phyloP scores from a whole-genome alignment of 2,888 invertebrate species.

The Uropetala carovei region DNA sequence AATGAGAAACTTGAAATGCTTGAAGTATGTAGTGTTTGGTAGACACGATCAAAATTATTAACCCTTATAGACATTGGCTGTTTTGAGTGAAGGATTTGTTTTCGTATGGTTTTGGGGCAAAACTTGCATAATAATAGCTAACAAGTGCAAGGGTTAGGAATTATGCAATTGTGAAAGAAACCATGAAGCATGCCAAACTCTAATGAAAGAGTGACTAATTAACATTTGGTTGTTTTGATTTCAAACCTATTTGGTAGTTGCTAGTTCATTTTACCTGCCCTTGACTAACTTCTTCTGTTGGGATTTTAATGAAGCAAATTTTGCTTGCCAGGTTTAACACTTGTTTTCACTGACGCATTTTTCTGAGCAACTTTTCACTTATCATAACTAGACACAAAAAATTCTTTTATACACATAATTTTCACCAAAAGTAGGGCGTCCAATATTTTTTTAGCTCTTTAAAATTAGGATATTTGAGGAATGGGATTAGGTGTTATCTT shows the following conservation, averaged over 20 bases:
- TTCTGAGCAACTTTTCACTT: neutral
- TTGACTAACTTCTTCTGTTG: neutral
- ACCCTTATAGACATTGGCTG: neutral
- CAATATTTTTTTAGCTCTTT: neutral
- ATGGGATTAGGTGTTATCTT: neutral
- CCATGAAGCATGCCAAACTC: neutral
- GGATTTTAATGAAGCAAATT: neutral
- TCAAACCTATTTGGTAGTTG: neutral
- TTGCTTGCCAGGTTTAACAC: neutral
- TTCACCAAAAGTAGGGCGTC: neutral
- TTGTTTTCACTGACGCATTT: no score
- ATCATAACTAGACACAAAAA: neutral
- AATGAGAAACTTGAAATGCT: slow-evolving; percentile 13
- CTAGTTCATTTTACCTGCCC: neutral
- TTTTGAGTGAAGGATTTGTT: neutral
- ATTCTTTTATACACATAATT: neutral
- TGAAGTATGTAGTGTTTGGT: slow-evolving; percentile 5
- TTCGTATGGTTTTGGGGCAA: neutral
- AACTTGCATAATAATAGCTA: neutral
- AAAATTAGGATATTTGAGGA: neutral
- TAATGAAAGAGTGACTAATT: no score
- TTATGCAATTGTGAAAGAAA: neutral
- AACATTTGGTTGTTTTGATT: neutral
- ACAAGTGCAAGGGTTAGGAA: neutral
- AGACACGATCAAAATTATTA: neutral